Percentiles rank a stretch among this genome's conserved stretches.
Conservation (phyloP, 1,140 invertebrate genomes). For the Arion vulgaris region DNA sequence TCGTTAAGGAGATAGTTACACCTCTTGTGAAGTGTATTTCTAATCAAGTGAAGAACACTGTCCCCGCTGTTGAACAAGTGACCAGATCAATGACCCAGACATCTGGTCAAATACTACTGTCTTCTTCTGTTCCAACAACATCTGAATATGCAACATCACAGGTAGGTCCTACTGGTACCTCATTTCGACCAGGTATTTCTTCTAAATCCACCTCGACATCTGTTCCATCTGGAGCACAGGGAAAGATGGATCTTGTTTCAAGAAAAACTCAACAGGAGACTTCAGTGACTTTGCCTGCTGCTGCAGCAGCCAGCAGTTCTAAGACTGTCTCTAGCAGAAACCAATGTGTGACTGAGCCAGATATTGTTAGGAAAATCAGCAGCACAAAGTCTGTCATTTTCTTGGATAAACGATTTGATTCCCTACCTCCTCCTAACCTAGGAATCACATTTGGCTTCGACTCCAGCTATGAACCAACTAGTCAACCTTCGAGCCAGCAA, state of each 20-base stretch:
- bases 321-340: neutral
- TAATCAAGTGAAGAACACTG: neutral
- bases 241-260: neutral
- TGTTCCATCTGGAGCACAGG: neutral
- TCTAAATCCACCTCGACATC: neutral
- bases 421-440: neutral
- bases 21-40: neutral
- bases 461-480: neutral
- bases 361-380: neutral
- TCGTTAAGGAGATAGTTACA: neutral
- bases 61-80: neutral
- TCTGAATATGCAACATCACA: neutral
- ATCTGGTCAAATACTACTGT: neutral
- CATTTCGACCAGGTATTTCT: neutral
- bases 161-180: neutral
- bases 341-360: neutral
- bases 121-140: neutral
- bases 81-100: neutral
- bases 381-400: constrained; percentile 31
- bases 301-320: neutral
- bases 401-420: constrained; percentile 19
- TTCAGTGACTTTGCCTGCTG: neutral
- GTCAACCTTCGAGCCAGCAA: neutral
- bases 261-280: neutral
- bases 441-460: constrained; percentile 40